Base-by-base conservation (phyloP, 2,888 invertebrate genomes). In the Laspeyria flexula region DNA sequence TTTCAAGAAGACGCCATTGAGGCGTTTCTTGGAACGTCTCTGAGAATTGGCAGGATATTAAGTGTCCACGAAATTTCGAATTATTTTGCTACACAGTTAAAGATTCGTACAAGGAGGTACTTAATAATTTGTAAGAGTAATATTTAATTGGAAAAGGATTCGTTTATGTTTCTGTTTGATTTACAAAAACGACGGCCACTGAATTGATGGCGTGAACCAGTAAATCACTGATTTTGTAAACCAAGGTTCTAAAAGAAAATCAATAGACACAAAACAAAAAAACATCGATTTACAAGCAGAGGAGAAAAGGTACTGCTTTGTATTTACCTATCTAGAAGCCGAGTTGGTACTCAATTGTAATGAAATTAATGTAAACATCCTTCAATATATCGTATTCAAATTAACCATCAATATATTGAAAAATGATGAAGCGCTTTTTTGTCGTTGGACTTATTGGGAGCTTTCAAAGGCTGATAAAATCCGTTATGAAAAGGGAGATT, bases 401-500 rank as follows among this genome's bases (percentile, higher is more conserved):
- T 43, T 38, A 38, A 31, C 52, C 30, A 44, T 25, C 47, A 29
- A 55, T 55, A 35, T 54, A 55, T 50, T 60, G 57, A 29, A 63
- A 52, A 61, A 57, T 34, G 21, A 44, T 65, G 29, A 43, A 62
- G 55, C 51, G 44, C 50, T 23, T 50, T 56, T 56, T 63, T 57
- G 57, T 60, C 47, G 31, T 25, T 44, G 11, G 39, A 5, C 25
- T 25, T 25, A 34, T 25, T 33, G 33, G 52, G 57, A 40, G 58
- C 65, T 56, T 65, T 71, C 63, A 56, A 12, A 13, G 23, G 11
- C 12, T 37, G 55, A 60, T 71, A 63, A 75, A 78, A 79, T 71
- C 66, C 74, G 49, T 49, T 51, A 59, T 75, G 73, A 76, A 80
- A 75, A 65, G 77, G 57, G 65, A 65, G 71, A 73, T 75, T 79